Conservation (phyloP, 2,888 invertebrate species). For the Cantharis rustica region DNA sequence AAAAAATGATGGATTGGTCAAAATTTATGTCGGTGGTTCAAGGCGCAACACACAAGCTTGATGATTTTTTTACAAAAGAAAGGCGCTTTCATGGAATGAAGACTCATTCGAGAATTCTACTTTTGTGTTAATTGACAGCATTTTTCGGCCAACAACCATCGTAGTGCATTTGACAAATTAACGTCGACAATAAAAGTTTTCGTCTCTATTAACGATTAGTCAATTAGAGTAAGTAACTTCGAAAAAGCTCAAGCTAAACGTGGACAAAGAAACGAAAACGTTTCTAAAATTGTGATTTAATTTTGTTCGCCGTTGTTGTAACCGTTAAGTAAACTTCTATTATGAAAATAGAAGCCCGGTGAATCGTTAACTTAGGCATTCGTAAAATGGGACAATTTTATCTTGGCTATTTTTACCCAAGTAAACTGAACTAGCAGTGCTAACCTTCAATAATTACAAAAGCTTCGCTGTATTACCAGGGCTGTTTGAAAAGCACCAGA, state of each 20-base stretch:
- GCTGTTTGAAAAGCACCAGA: too few species aligned
- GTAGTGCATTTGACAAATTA: background rate
- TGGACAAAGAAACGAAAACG: background rate
- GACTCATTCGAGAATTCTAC: background rate
- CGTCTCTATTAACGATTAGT: background rate
- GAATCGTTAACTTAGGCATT: slow-evolving; percentile 18
- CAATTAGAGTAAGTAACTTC: background rate
- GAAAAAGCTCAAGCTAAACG: background rate
- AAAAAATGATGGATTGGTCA: too few species aligned
- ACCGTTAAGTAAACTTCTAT: slow-evolving; percentile 13
- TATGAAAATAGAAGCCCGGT: slow-evolving; percentile 11
- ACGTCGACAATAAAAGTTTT: background rate
- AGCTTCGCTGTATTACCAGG: background rate
- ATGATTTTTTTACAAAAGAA: background rate
- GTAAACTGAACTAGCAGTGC: background rate
- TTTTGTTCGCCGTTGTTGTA: slow-evolving; percentile 10
- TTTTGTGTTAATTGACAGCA: background rate
- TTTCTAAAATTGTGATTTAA: slow-evolving; percentile 7
- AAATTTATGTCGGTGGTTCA: background rate
- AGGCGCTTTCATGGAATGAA: background rate
- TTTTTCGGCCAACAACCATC: background rate
- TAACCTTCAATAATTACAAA: slow-evolving; percentile 13
- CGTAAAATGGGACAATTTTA: slow-evolving; percentile 5
- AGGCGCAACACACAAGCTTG: background rate
- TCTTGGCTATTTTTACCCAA: slow-evolving; percentile 10